Percentiles rank a stretch among this genome's conserved stretches.
phyloP scores from a whole-genome alignment of 2,888 invertebrate genomes.

The Lagria hirta region DNA sequence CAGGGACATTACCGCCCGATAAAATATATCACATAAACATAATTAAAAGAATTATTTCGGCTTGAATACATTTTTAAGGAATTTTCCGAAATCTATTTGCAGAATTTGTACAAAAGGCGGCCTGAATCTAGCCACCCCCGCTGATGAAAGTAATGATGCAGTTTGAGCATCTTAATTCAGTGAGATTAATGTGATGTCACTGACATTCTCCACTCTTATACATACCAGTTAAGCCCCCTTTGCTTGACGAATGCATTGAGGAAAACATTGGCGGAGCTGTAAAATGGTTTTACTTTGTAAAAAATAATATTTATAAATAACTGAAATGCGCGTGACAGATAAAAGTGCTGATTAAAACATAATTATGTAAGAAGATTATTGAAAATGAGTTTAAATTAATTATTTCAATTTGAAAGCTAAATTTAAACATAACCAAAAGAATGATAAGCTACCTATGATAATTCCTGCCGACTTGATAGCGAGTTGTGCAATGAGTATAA shows the following conservation, averaged over 20 bases:
- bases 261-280: constrained; percentile 14
- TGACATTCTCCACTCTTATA: constrained; percentile 26
- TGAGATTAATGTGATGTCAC: constrained; percentile 28
- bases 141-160: constrained; percentile 28
- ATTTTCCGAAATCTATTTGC: background rate
- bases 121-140: background rate
- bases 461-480: no score
- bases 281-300: no score
- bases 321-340: no score
- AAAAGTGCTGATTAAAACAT: no score
- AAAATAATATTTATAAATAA: no score
- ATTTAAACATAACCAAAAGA: no score
- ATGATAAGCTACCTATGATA: no score
- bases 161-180: constrained; percentile 28
- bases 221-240: constrained; percentile 21
- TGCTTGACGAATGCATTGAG: constrained; percentile 17
- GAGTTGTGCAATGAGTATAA: no score
- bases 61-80: no score
- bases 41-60: constrained; percentile 11
- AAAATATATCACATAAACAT: constrained; percentile 29
- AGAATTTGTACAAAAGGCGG: background rate
- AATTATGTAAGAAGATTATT: no score
- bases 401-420: no score
- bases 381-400: no score
- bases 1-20: constrained; percentile 42